A percentile compares a stretch with the other conserved stretches of the same genome.
Conservation (phyloP, 2,888 invertebrate genomes). For the Phyto melanocephala region DNA sequence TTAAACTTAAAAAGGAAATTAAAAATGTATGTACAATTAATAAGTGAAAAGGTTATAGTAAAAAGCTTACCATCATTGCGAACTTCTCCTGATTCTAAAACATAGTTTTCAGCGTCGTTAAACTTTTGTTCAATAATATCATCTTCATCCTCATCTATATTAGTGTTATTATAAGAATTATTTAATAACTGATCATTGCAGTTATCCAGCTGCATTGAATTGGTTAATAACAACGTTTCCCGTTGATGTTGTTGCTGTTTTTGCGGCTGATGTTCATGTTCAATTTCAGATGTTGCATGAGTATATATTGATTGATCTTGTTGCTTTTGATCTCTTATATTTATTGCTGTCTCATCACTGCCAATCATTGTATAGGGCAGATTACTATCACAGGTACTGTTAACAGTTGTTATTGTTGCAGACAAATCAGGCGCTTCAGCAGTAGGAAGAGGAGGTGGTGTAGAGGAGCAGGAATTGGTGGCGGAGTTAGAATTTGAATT, state of each 20-base stretch:
- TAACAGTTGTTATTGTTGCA: conserved; percentile 68
- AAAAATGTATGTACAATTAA: not conserved
- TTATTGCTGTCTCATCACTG: conserved; percentile 46
- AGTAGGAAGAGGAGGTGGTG: conserved; percentile 15
- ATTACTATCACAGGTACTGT: conserved; percentile 78
- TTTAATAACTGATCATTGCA: conserved; percentile 46
- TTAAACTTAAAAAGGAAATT: not conserved
- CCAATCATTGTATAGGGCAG: conserved; percentile 35
- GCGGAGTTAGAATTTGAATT: conserved; percentile 40
- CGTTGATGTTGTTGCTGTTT: conserved; percentile 28
- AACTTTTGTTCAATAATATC: conserved; percentile 84
- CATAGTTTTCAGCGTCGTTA: conserved; percentile 89
- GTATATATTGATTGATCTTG: conserved; percentile 51
- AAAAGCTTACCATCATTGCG: conserved; percentile 70
- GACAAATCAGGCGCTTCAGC: conserved; percentile 18
- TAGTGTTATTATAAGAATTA: conserved; percentile 46
- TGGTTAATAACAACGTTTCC: conserved; percentile 72
- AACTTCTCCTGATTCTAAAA: conserved; percentile 83
- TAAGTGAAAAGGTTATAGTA: not conserved
- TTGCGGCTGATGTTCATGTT: conserved; percentile 26
- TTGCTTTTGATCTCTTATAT: conserved; percentile 30
- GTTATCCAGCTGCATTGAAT: conserved; percentile 55
- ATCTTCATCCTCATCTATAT: conserved; percentile 76
- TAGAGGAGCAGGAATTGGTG: conserved; percentile 45
- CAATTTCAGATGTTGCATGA: conserved; percentile 29